Percentiles rank a stretch among this genome's conserved stretches.
These are phyloP conservation scores for Syngnathus rostellatus DNA, from an alignment of 2,797 vertebrate genomes.

Conservation along the genomic window DNA sequence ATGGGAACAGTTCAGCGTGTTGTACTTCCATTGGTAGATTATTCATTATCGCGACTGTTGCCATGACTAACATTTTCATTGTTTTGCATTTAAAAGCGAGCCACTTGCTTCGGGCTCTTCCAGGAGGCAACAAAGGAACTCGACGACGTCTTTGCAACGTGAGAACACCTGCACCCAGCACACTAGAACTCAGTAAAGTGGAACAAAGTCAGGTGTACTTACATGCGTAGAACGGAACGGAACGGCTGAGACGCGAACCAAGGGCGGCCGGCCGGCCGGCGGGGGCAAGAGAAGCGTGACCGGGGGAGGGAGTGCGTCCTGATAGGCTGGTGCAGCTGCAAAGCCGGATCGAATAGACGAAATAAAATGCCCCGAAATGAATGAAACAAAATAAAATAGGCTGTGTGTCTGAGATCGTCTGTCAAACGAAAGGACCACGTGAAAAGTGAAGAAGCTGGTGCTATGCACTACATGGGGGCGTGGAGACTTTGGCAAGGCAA, in stretches of 20 bases:
- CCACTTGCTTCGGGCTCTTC: neutral
- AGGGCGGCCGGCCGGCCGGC: neutral
- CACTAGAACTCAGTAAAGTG: neutral
- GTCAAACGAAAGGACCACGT: neutral
- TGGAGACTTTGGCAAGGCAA: slow-evolving; percentile 4
- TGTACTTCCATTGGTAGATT: no score
- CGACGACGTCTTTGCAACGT: neutral
- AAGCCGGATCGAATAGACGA: neutral
- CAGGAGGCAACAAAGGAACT: neutral
- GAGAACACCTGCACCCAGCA: neutral
- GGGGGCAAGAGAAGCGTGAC: neutral
- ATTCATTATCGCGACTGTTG: neutral
- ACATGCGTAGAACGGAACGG: neutral
- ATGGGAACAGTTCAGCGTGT: neutral
- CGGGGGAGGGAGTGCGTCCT: neutral
- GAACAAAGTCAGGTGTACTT: neutral
- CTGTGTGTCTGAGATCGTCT: neutral
- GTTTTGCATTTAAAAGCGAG: neutral
- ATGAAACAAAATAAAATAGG: neutral
- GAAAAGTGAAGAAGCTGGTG: slow-evolving; percentile 1
- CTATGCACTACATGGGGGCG: neutral
- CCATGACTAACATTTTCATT: no score
- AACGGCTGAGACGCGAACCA: neutral
- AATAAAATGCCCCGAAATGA: neutral
- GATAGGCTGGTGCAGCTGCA: neutral